These are phyloP conservation scores for Ennomos erosarius DNA, from an alignment of 2,888 invertebrate genomes.

Conservation along the genomic window DNA sequence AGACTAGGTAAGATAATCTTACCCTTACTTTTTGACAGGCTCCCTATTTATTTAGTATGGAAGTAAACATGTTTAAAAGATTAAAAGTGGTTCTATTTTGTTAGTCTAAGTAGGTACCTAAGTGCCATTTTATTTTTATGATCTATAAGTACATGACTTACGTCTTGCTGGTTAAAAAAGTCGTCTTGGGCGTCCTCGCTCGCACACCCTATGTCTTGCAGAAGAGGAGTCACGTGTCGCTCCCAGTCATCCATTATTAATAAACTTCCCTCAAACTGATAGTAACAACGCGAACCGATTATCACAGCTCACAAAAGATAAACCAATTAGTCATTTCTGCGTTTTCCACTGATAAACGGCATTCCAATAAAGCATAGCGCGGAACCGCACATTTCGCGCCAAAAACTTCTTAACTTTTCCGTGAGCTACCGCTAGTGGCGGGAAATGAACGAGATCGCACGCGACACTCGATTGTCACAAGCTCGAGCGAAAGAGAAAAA, in stretches of 20 bases:
- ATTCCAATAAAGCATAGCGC: slow-evolving; percentile 46
- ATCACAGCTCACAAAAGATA: slow-evolving; percentile 71
- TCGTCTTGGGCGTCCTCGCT: slow-evolving; percentile 84
- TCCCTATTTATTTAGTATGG: too few relatives aligned
- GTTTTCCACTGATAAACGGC: slow-evolving; percentile 58
- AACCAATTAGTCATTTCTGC: slow-evolving; percentile 62
- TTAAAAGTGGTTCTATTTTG: too few relatives aligned
- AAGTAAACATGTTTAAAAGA: too few relatives aligned
- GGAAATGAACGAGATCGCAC: slow-evolving; percentile 75
- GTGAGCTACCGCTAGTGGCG: slow-evolving; percentile 67
- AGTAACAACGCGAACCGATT: slow-evolving; percentile 56
- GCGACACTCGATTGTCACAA: slow-evolving; percentile 76
- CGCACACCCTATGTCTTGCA: slow-evolving; percentile 85
- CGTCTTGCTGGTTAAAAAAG: slow-evolving; percentile 86
- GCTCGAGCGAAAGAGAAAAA: slow-evolving; percentile 79
- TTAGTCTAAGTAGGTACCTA: too few relatives aligned
- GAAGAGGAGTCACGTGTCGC: slow-evolving; percentile 84
- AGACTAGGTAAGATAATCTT: too few relatives aligned
- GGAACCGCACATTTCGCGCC: slow-evolving; percentile 75
- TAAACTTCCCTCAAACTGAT: slow-evolving; percentile 58
- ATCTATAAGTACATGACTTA: slow-evolving; percentile 69
- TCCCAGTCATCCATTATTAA: slow-evolving; percentile 86
- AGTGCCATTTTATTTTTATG: neutral
- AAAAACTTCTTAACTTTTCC: slow-evolving; percentile 73
- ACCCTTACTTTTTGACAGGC: too few relatives aligned